These are phyloP conservation scores for Caenorhabditis imperialis DNA, from an alignment of 2,888 invertebrate species.

Conservation along the genomic window DNA sequence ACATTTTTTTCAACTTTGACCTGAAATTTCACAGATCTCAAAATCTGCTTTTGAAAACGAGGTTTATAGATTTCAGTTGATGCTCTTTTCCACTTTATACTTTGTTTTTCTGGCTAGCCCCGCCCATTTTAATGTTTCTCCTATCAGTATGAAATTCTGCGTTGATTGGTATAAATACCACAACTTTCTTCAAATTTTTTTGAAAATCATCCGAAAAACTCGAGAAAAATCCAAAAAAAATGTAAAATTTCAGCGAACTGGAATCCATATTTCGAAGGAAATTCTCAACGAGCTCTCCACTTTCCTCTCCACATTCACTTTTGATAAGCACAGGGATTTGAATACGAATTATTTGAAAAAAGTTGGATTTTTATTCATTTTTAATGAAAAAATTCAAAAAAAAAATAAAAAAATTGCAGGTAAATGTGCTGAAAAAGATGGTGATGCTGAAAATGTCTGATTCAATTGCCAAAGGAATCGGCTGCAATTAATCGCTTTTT, in stretches of 20 bases:
- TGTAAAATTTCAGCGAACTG: slow-evolving; percentile 24
- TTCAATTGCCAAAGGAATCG: slow-evolving; percentile 39
- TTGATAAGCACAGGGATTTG: slow-evolving; percentile 41
- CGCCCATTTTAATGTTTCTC: no score
- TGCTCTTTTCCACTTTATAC: no score
- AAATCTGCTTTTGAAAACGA: no score
- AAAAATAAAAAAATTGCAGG: slow-evolving; percentile 18
- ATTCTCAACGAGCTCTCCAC: slow-evolving; percentile 48
- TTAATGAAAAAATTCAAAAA: neutral
- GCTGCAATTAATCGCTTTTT: neutral
- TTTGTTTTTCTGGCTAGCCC: no score
- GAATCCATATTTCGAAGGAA: slow-evolving; percentile 38
- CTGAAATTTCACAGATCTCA: no score
- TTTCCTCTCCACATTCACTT: slow-evolving; percentile 38
- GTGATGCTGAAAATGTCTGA: slow-evolving; percentile 52
- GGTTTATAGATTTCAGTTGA: no score
- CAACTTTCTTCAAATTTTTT: no score
- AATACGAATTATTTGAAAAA: slow-evolving; percentile 30
- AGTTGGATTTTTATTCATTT: slow-evolving; percentile 1
- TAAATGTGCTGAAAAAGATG: slow-evolving; percentile 54
- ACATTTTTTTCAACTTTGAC: no score
- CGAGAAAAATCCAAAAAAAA: neutral
- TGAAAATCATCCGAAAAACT: neutral
- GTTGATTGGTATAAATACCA: no score
- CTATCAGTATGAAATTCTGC: no score